Evolutionary conservation across 64 coral and sea anemone genomes (phyloP).

Genomic region (Astreopora myriophthalma): DNA sequence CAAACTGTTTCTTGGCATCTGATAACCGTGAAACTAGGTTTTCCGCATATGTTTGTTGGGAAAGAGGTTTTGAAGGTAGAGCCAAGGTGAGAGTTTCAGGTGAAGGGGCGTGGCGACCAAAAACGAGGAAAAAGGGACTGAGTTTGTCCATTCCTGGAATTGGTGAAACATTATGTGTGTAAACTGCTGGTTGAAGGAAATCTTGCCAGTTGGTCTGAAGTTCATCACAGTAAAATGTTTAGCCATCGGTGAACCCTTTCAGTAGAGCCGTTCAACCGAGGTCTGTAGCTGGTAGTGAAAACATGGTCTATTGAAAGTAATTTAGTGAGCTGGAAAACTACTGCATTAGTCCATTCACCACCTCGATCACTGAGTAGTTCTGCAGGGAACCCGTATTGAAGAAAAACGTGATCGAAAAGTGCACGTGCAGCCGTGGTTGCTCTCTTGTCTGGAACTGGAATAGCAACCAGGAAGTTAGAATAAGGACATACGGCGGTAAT

Average conservation of each 20-base stretch:
- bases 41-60: too few species aligned
- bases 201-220: not conserved
- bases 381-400: too few species aligned
- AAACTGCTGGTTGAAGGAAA: not conserved
- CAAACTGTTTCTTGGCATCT: not conserved
- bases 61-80: too few species aligned
- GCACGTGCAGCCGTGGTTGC: conserved; percentile 32
- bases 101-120: too few species aligned
- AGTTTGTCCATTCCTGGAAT: not conserved
- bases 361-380: not conserved
- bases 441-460: conserved; percentile 43
- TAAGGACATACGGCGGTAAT: too few species aligned
- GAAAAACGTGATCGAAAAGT: conserved; percentile 9
- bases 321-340: not conserved
- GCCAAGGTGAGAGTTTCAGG: too few species aligned
- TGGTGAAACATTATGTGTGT: not conserved
- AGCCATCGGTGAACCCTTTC: not conserved
- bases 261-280: not conserved
- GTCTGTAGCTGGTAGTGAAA: not conserved
- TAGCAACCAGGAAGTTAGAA: conserved; percentile 13
- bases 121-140: too few species aligned
- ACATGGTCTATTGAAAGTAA: not conserved
- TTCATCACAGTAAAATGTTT: not conserved
- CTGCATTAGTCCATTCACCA: not conserved
- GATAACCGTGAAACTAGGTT: too few species aligned